Percentiles rank a stretch among this genome's conserved stretches.
phyloP scores from a whole-genome alignment of 2,113 vertebrate species.

The Montifringilla adamsi region DNA sequence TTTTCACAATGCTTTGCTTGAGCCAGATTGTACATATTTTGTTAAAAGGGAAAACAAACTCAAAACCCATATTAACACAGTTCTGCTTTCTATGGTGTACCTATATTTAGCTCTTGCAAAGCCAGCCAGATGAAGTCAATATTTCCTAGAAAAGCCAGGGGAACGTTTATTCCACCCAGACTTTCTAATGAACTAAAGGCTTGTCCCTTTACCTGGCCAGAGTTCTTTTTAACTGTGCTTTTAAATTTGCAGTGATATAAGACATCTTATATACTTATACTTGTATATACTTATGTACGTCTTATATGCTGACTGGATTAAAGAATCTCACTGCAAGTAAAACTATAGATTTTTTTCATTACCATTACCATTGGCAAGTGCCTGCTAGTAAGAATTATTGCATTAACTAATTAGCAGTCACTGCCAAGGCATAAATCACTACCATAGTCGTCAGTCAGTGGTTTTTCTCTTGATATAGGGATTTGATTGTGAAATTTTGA shows the following conservation, averaged over 20 bases:
- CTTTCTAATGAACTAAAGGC: background rate
- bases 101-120: background rate
- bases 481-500: background rate
- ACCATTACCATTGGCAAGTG: background rate
- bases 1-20: background rate
- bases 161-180: background rate
- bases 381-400: background rate
- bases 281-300: too few relatives aligned
- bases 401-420: background rate
- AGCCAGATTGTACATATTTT: background rate
- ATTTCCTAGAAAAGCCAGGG: background rate
- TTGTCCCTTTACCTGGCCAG: background rate
- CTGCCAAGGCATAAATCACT: background rate
- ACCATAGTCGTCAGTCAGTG: background rate
- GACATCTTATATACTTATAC: background rate
- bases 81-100: background rate
- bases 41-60: background rate
- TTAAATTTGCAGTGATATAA: background rate
- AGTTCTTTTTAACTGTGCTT: background rate
- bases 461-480: background rate
- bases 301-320: background rate
- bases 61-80: background rate
- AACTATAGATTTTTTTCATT: background rate
- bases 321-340: background rate
- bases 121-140: background rate